Evolutionary conservation across 2,113 vertebrate genomes (phyloP).

Genomic region (Pteruthius melanotis): DNA sequence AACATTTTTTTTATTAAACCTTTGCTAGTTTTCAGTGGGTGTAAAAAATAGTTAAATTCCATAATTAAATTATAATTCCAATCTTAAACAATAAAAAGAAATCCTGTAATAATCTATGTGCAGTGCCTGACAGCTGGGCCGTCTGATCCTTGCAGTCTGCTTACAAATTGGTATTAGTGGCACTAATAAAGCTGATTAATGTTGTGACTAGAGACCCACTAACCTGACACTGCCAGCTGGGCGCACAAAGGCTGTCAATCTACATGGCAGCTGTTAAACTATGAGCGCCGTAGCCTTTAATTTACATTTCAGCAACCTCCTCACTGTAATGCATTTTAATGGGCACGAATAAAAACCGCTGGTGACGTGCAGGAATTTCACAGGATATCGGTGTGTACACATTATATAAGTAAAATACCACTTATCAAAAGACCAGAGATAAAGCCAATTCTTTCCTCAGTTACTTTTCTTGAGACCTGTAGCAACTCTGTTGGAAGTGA

Average conservation of each 20-base stretch:
- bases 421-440: conserved; percentile 53
- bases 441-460: conserved; percentile 52
- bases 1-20: not conserved
- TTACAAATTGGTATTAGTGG: conserved; percentile 92
- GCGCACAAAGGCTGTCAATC: conserved; percentile 70
- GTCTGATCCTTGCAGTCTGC: conserved; percentile 91
- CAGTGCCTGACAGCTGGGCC: conserved; percentile 88
- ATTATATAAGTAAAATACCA: conserved; percentile 58
- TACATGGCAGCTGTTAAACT: conserved; percentile 75
- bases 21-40: conserved; percentile 18
- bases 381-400: conserved; percentile 60
- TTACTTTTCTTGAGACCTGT: conserved; percentile 3
- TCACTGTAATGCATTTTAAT: conserved; percentile 47
- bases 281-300: conserved; percentile 35
- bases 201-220: conserved; percentile 84
- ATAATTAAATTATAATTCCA: conserved; percentile 79
- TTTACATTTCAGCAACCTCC: conserved; percentile 59
- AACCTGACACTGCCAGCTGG: conserved; percentile 86
- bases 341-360: conserved; percentile 21
- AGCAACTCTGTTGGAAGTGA: not conserved
- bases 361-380: conserved; percentile 60
- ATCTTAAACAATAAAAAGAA: conserved; percentile 78
- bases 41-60: conserved; percentile 74
- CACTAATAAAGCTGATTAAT: conserved; percentile 96
- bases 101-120: conserved; percentile 72